phyloP scores from a whole-genome alignment of 2,888 invertebrate species.

The Dendrolimus houi region DNA sequence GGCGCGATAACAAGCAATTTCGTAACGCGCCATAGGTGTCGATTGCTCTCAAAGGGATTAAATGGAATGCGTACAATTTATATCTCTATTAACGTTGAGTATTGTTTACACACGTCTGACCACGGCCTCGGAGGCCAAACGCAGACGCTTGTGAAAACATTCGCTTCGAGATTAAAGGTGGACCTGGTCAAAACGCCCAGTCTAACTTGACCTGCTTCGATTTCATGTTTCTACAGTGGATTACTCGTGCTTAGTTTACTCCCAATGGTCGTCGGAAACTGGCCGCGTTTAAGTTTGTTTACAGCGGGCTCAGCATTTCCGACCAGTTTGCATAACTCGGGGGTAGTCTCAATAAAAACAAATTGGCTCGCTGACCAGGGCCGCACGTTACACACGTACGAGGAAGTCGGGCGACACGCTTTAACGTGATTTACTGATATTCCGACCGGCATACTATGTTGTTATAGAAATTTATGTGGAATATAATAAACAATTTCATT shows the following conservation, averaged over 20 bases:
- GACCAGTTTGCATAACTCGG: constrained; percentile 71
- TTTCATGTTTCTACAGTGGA: constrained; percentile 18
- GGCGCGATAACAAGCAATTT: constrained; percentile 47
- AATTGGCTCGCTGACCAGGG: constrained; percentile 69
- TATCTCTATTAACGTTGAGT: constrained; percentile 71
- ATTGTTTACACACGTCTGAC: constrained; percentile 66
- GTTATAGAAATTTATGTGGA: constrained; percentile 26
- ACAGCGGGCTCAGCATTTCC: constrained; percentile 68
- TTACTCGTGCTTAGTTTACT: constrained; percentile 10
- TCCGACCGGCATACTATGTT: constrained; percentile 13
- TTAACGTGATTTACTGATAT: constrained; percentile 59
- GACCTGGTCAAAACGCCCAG: constrained; percentile 42
- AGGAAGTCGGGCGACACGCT: constrained; percentile 65
- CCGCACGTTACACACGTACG: constrained; percentile 68
- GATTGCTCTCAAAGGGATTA: constrained; percentile 65
- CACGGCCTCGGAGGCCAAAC: constrained; percentile 55
- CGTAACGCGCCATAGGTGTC: constrained; percentile 42
- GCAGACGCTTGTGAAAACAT: constrained; percentile 66
- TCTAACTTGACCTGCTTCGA: constrained; percentile 26
- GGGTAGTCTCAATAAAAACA: constrained; percentile 76
- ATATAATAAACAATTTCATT: constrained; percentile 2
- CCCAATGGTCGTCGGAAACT: constrained; percentile 31
- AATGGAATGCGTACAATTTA: constrained; percentile 66
- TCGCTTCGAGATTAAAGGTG: constrained; percentile 67
- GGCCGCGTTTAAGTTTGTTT: constrained; percentile 63